Conservation (phyloP, 2,797 vertebrate species). For the Salmo trutta region DNA sequence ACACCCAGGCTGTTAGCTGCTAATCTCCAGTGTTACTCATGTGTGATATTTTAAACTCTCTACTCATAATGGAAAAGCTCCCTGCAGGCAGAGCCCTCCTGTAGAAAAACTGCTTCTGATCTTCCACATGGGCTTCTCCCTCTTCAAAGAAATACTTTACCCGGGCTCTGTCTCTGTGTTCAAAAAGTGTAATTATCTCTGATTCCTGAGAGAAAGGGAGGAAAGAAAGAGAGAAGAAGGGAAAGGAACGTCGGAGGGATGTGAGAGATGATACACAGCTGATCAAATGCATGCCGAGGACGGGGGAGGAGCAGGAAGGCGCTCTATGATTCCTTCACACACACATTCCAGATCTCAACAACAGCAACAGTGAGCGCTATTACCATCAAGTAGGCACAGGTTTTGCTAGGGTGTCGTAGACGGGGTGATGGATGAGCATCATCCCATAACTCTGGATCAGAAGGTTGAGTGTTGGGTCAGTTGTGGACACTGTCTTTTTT, state of each 20-base stretch:
- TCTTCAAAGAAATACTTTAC: constrained; percentile 35
- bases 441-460: no score
- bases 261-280: constrained; percentile 6
- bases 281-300: constrained; percentile 38
- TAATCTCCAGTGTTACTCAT: not conserved
- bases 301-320: constrained; percentile 16
- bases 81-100: constrained; percentile 8
- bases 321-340: constrained; percentile 40
- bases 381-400: no score
- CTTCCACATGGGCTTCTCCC: not conserved
- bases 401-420: no score
- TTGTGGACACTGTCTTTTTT: no score
- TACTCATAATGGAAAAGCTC: constrained; percentile 11
- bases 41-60: constrained; percentile 19
- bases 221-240: constrained; percentile 12
- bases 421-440: no score
- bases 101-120: constrained; percentile 18
- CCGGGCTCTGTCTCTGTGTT: constrained; percentile 20
- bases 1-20: not conserved
- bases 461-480: no score
- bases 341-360: no score
- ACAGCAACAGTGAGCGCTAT: constrained; percentile 32
- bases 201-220: constrained; percentile 24
- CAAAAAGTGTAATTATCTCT: constrained; percentile 39
- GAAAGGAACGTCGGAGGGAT: not conserved